Percentiles rank a stretch among this genome's conserved stretches.
These are phyloP conservation scores for Arge pagana DNA, from an alignment of 2,888 invertebrate genomes.

Conservation along the genomic window DNA sequence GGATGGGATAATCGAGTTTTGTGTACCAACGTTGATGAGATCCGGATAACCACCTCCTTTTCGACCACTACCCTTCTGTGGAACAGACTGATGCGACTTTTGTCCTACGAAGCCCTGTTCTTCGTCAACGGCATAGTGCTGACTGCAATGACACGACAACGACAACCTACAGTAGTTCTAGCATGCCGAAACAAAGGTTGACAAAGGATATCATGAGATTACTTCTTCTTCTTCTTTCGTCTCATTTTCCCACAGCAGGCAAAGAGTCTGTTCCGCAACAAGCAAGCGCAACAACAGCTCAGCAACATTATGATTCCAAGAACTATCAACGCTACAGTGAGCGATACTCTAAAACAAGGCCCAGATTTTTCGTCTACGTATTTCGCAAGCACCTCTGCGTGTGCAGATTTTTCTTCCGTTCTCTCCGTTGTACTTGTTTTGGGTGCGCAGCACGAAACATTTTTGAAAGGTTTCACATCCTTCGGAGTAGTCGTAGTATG, in stretches of 20 bases:
- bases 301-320: slow-evolving; percentile 31
- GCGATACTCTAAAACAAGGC: slow-evolving; percentile 6
- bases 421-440: no score
- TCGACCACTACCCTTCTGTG: slow-evolving; percentile 20
- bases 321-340: slow-evolving; percentile 23
- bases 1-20: slow-evolving; percentile 25
- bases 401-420: no score
- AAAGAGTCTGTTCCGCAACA: slow-evolving; percentile 33
- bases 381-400: no score
- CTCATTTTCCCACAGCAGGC: slow-evolving; percentile 28
- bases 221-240: slow-evolving; percentile 28
- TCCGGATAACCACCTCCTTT: slow-evolving; percentile 31
- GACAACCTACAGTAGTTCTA: background rate
- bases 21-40: slow-evolving; percentile 27
- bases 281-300: slow-evolving; percentile 39
- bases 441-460: no score
- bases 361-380: slow-evolving; percentile 9
- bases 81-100: slow-evolving; percentile 26
- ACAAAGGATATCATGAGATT: slow-evolving; percentile 21
- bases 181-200: background rate
- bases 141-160: slow-evolving; percentile 16
- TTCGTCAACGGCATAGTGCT: slow-evolving; percentile 26
- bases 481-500: no score
- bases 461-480: no score
- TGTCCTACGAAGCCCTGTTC: slow-evolving; percentile 24